Evolutionary conservation across 2,797 vertebrate genomes (phyloP), one percentile per base, ranked within the genome.

Genomic region (Emys orbicularis): DNA sequence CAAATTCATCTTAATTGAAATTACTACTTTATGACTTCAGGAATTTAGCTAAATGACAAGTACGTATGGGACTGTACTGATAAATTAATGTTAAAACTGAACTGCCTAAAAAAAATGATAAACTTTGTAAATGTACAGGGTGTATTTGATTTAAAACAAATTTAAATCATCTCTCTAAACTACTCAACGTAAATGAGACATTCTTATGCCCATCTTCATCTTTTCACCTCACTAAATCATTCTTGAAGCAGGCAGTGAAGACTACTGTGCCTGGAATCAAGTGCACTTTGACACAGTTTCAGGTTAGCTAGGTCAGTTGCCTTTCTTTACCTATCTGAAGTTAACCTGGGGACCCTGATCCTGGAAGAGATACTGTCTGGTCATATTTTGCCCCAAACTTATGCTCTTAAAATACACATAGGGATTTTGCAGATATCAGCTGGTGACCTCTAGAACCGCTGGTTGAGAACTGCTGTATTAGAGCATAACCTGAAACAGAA

Each of bases 161-260:
- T 50, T 50, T 50, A 50, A 50, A 50, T 50, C 13, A 50, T 50
- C 50, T 50, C 15, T 15, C 13, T 50, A 50, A 50, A 50, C 50
- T 50, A 50, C 50, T 50, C 50, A 49, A 12, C 49, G 12, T 49
- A 49, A 12, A 12, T 49, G 49, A 29, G 56, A 59, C 56, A 29
- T 59, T 59, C 12, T 59, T 59, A 27, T 59, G 54, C 23, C 56
- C 8, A 25, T 27, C 23, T 56, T 59, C 11, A 59, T 31, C 57
- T 31, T 59, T 59, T 59, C 29, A 31, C 12, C 29, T 59, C 57
- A 13, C 12, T n/a, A 5, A 72, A 72, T 37, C 37, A 41, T 72
- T 72, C n/a, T 72, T 72, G 65, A 72, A 37, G 44, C 65, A 89
- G 25, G n/a, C 41, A 92, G 79, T 34, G 23, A 90, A 83, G 53